Evolutionary conservation across 1,140 invertebrate species (phyloP).

Genomic region (Rhopalosiphum maidis): DNA sequence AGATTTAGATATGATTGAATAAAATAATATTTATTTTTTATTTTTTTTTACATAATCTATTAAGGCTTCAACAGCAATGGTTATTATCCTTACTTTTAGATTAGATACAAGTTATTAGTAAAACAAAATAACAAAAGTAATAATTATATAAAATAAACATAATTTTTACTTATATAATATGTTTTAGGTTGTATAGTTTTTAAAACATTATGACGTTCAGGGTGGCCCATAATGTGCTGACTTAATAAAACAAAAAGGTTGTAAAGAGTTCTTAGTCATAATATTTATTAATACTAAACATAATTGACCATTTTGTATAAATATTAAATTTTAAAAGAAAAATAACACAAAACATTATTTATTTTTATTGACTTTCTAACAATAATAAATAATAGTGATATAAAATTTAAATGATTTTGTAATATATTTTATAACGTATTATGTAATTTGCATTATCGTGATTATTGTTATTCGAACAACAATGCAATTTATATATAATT

Average conservation of each 20-base stretch:
- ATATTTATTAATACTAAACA: background rate
- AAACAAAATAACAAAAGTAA: background rate
- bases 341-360: background rate
- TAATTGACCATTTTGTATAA: background rate
- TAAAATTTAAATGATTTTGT: background rate
- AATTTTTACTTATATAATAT: background rate
- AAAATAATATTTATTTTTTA: background rate
- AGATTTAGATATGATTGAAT: background rate
- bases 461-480: background rate
- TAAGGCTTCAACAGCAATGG: background rate
- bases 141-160: background rate
- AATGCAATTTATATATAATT: conserved; percentile 27
- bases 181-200: background rate
- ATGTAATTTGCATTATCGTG: conserved; percentile 4
- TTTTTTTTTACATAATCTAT: background rate
- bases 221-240: conserved; percentile 17
- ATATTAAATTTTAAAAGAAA: background rate
- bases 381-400: conserved; percentile 20
- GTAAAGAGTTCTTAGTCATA: background rate
- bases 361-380: background rate
- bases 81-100: background rate
- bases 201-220: background rate
- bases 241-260: background rate
- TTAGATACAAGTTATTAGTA: background rate
- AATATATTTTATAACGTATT: background rate